A percentile compares a stretch with the other conserved stretches of the same genome.
Evolutionary conservation across 2,888 invertebrate species (phyloP).

Genomic region (Dioctria linearis): DNA sequence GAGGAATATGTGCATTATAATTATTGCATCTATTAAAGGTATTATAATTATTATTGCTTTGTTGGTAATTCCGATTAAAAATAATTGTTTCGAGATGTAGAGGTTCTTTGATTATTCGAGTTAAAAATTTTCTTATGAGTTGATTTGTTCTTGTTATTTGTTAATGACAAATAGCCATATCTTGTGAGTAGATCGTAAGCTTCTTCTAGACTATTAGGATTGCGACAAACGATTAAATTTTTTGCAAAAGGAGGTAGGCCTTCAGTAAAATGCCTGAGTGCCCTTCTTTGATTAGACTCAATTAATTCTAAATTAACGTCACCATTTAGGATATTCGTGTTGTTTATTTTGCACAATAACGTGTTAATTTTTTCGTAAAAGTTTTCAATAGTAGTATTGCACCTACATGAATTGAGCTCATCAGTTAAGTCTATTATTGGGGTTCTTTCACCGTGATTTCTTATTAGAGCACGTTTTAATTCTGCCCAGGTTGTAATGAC

Average conservation of each 20-base stretch:
- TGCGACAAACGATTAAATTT: slow-evolving; percentile 46
- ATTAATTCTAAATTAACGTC: slow-evolving; percentile 5
- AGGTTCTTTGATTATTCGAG: not conserved
- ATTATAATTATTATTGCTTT: slow-evolving; percentile 19
- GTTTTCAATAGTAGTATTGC: slow-evolving; percentile 44
- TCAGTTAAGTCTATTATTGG: slow-evolving; percentile 25
- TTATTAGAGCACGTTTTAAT: slow-evolving; percentile 31
- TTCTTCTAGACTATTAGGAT: slow-evolving; percentile 44
- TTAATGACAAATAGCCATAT: slow-evolving; percentile 48
- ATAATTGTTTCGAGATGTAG: too few relatives aligned
- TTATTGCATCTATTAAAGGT: too few relatives aligned
- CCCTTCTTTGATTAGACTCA: slow-evolving; percentile 45
- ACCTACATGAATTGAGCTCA: slow-evolving; percentile 51
- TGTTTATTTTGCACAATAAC: slow-evolving; percentile 43
- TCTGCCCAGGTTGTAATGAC: slow-evolving; percentile 32
- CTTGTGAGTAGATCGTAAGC: slow-evolving; percentile 49
- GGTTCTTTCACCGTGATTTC: slow-evolving; percentile 42
- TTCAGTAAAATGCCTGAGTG: slow-evolving; percentile 45
- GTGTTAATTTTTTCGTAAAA: not conserved
- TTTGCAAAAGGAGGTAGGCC: slow-evolving; percentile 38
- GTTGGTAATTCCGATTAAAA: not conserved
- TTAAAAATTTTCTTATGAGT: not conserved
- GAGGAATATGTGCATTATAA: too few relatives aligned
- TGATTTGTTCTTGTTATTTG: not conserved
- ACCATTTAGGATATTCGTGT: slow-evolving; percentile 45